These are phyloP conservation scores for Rhagoletis pomonella DNA, from an alignment of 1,140 invertebrate genomes.

Conservation along the genomic window DNA sequence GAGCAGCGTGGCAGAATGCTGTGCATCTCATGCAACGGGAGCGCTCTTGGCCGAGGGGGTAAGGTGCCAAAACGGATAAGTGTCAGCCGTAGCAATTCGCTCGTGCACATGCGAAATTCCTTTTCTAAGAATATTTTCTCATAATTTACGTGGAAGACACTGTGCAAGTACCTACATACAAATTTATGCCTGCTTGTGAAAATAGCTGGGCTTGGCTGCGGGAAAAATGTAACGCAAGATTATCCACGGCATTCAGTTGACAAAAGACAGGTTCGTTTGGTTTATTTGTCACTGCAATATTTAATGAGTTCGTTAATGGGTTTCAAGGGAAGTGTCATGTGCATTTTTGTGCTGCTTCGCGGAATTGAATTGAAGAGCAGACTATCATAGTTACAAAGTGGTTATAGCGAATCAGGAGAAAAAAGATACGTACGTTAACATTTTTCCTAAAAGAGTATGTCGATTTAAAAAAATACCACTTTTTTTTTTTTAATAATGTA, in stretches of 20 bases:
- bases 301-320: constrained; percentile 28
- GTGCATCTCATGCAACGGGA: not conserved
- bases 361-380: not conserved
- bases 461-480: no score
- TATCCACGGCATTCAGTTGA: not conserved
- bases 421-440: no score
- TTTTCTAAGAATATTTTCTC: constrained; percentile 36
- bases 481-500: no score
- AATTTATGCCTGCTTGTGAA: not conserved
- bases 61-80: constrained; percentile 41
- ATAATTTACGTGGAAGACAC: not conserved
- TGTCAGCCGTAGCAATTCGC: constrained; percentile 34
- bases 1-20: not conserved
- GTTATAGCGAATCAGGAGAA: no score
- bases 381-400: no score
- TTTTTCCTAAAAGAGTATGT: no score
- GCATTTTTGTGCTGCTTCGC: not conserved
- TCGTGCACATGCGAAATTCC: constrained; percentile 5
- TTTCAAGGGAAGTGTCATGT: constrained; percentile 29
- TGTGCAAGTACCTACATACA: not conserved
- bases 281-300: constrained; percentile 15
- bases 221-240: not conserved
- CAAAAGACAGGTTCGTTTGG: constrained; percentile 19
- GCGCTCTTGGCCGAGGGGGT: not conserved
- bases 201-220: not conserved